These are phyloP conservation scores for Acleris holmiana DNA, from an alignment of 2,888 invertebrate genomes.

Conservation along the genomic window DNA sequence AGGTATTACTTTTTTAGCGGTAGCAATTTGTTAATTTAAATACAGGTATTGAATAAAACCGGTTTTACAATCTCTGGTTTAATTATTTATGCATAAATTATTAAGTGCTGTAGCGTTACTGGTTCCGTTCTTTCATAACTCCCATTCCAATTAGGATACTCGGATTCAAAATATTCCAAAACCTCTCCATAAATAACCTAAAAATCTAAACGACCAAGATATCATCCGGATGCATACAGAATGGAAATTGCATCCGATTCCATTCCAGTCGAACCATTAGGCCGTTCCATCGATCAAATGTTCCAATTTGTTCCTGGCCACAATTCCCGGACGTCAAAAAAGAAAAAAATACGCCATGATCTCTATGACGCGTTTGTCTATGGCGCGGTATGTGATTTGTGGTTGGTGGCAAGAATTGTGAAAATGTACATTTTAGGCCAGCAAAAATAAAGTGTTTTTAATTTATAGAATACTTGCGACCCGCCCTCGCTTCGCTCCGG, in stretches of 20 bases:
- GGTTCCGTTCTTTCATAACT: no score
- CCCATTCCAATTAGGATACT: no score
- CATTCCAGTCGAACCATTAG: constrained; percentile 30
- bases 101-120: no score
- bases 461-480: no score
- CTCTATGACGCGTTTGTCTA: constrained; percentile 32
- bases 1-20: no score
- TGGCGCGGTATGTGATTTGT: constrained; percentile 19
- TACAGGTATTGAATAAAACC: no score
- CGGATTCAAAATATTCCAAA: constrained; percentile 1
- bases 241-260: constrained; percentile 30
- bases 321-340: constrained; percentile 34
- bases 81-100: no score
- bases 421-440: not conserved
- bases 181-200: constrained; percentile 30
- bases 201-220: constrained; percentile 36
- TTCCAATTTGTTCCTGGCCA: constrained; percentile 37
- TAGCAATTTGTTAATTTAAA: no score
- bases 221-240: constrained; percentile 31
- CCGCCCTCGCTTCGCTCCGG: no score
- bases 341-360: constrained; percentile 29
- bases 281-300: constrained; percentile 36
- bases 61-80: no score
- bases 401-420: not conserved
- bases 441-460: no score